Conservation (phyloP, 2,888 invertebrate species). For the Eueremaeus valkanovi region DNA sequence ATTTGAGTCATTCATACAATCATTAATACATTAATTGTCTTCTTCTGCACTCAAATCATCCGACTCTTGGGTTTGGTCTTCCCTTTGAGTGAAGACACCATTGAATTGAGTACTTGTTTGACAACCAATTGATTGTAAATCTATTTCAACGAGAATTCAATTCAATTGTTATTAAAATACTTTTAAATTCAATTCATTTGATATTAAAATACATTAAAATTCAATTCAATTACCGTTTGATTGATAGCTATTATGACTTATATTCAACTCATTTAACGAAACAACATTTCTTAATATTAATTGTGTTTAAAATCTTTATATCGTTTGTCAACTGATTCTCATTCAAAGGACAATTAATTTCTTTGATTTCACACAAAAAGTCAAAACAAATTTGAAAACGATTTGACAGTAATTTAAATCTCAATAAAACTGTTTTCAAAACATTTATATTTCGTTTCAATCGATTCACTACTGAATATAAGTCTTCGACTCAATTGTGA, state of each 20-base stretch:
- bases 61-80: neutral
- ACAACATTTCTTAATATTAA: neutral
- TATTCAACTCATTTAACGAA: neutral
- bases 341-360: no score
- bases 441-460: no score
- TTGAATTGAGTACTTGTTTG: neutral
- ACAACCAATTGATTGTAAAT: neutral
- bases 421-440: no score
- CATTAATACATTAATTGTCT: neutral
- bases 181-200: no score
- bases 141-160: neutral
- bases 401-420: no score
- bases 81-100: neutral
- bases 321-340: neutral
- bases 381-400: no score
- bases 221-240: neutral
- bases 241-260: no score
- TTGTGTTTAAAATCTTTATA: neutral
- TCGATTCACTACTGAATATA: no score
- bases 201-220: no score
- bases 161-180: no score
- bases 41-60: neutral
- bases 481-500: no score
- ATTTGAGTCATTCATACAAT: neutral
- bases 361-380: no score